Percentiles rank a stretch among this genome's conserved stretches.
Conservation (phyloP, 2,797 vertebrate genomes). For the Masticophis lateralis region DNA sequence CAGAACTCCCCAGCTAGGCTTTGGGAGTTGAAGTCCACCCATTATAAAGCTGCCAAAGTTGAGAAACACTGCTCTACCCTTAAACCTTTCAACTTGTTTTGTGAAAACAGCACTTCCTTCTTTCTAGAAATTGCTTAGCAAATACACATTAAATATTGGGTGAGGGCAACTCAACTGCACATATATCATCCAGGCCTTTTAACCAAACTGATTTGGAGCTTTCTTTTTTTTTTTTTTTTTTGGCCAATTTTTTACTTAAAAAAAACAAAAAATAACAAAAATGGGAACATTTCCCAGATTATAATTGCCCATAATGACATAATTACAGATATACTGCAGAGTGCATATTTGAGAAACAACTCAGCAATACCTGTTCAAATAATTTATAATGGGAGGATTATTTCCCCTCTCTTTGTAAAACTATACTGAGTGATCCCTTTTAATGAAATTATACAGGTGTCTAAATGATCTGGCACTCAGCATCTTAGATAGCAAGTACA, state of each 20-base stretch:
- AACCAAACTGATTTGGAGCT: background rate
- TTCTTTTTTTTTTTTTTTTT: background rate
- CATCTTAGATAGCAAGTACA: slow-evolving; percentile 7
- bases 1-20: background rate
- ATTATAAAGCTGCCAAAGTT: background rate
- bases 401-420: slow-evolving; percentile 56
- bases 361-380: slow-evolving; percentile 54
- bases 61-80: background rate
- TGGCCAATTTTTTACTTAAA: slow-evolving; percentile 15
- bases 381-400: slow-evolving; percentile 36
- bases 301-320: slow-evolving; percentile 57
- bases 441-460: background rate
- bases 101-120: background rate
- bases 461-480: slow-evolving; percentile 31
- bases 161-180: background rate
- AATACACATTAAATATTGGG: background rate
- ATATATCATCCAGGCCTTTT: background rate
- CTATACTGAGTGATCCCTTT: slow-evolving; percentile 54
- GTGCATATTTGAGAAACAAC: slow-evolving; percentile 42
- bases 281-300: slow-evolving; percentile 52
- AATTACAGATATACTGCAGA: slow-evolving; percentile 45
- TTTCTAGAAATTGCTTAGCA: background rate
- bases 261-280: slow-evolving; percentile 14
- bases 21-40: background rate
- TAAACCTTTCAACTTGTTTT: background rate